Percentiles rank a stretch among this genome's conserved stretches.
These are phyloP conservation scores for Lycaon pictus DNA, from an alignment of 2,113 vertebrate genomes.

Conservation along the genomic window DNA sequence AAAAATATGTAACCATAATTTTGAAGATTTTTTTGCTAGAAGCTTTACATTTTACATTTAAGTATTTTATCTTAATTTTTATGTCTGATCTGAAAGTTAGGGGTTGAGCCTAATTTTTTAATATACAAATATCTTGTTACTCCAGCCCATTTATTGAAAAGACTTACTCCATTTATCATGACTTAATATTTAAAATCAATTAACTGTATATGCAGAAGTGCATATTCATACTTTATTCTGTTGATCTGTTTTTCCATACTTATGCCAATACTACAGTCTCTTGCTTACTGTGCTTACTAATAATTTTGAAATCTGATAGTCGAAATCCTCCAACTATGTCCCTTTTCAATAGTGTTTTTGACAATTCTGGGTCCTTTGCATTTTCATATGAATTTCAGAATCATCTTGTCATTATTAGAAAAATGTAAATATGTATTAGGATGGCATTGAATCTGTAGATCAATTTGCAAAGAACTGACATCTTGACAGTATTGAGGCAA, in stretches of 20 bases:
- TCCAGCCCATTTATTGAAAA: not conserved
- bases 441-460: not conserved
- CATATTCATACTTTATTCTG: not conserved
- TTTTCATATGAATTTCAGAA: not conserved
- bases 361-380: not conserved
- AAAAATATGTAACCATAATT: not conserved
- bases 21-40: not conserved
- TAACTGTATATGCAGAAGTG: not conserved
- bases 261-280: not conserved
- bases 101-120: not conserved
- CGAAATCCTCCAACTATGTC: not conserved
- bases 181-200: not conserved
- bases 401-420: not conserved
- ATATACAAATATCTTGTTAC: not conserved
- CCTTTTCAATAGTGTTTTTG: not conserved
- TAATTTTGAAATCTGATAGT: not conserved
- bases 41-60: not conserved
- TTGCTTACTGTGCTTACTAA: not conserved
- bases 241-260: not conserved
- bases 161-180: not conserved
- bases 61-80: not conserved
- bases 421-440: not conserved
- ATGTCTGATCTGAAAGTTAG: not conserved
- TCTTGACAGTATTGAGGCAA: not conserved
- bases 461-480: not conserved